phyloP scores from a whole-genome alignment of 2,888 invertebrate genomes.

The Lasioglossum calceatum region DNA sequence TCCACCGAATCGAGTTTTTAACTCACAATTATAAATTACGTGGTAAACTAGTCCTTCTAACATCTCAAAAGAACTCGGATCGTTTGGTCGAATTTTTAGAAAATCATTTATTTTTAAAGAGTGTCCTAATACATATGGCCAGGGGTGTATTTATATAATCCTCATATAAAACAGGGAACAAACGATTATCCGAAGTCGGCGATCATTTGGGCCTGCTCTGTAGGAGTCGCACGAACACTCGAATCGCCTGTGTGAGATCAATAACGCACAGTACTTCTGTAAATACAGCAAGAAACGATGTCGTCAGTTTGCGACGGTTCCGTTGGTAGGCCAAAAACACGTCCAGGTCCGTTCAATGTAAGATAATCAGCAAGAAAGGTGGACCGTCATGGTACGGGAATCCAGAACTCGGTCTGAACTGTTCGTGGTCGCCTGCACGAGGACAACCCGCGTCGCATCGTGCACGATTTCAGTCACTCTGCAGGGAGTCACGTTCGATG shows the following conservation, averaged over 20 bases:
- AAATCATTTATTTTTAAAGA: no score
- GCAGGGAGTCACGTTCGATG: conserved; percentile 68
- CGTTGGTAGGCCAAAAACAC: neutral
- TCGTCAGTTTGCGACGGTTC: conserved; percentile 5
- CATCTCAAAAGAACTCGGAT: no score
- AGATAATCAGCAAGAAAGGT: conserved; percentile 38
- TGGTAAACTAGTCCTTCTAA: no score
- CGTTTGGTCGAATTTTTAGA: no score
- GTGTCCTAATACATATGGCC: no score
- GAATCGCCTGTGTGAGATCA: neutral
- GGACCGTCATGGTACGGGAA: neutral
- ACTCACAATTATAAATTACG: no score
- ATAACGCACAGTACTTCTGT: neutral
- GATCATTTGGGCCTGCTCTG: neutral
- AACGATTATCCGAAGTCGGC: neutral
- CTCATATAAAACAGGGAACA: neutral
- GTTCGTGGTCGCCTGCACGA: conserved; percentile 50
- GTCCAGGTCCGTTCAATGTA: conserved; percentile 21
- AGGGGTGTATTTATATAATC: neutral
- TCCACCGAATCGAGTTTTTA: no score
- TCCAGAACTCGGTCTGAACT: conserved; percentile 41
- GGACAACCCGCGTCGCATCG: conserved; percentile 52
- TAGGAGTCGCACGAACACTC: neutral
- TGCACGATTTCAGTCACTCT: conserved; percentile 65
- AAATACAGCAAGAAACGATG: neutral